phyloP scores from a whole-genome alignment of 2,888 invertebrate genomes.

The Zele albiditarsus region DNA sequence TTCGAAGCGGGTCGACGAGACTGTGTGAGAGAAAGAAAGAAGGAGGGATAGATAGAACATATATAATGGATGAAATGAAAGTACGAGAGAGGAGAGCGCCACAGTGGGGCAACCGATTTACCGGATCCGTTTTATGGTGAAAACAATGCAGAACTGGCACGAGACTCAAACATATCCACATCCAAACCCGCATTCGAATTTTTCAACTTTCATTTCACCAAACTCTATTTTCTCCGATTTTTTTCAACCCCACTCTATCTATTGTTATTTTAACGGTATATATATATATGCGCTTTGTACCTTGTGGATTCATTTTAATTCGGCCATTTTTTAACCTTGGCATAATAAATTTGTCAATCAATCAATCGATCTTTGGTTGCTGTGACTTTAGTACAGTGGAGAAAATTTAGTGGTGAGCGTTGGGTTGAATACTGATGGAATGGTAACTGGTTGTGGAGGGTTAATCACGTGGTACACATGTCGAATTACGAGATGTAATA shows the following conservation, averaged over 20 bases:
- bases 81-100: constrained; percentile 3
- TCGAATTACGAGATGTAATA: too few species aligned
- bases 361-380: too few species aligned
- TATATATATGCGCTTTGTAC: background rate
- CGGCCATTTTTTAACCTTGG: too few species aligned
- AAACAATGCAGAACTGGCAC: constrained; percentile 47
- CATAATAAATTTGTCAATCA: too few species aligned
- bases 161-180: constrained; percentile 17
- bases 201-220: constrained; percentile 17
- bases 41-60: constrained; percentile 1
- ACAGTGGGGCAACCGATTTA: constrained; percentile 43
- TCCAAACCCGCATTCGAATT: constrained; percentile 30
- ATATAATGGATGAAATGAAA: constrained; percentile 5
- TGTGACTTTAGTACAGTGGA: too few species aligned
- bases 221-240: background rate
- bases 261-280: background rate
- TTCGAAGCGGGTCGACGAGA: constrained; percentile 34
- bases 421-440: too few species aligned
- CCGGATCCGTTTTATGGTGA: constrained; percentile 46
- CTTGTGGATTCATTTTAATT: too few species aligned
- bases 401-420: too few species aligned
- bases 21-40: constrained; percentile 17
- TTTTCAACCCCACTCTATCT: too few species aligned
- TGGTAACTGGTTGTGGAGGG: too few species aligned
- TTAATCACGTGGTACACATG: too few species aligned